These are phyloP conservation scores for Scolopax bukidnonensis DNA, from an alignment of 2,797 vertebrate genomes.

Conservation along the genomic window DNA sequence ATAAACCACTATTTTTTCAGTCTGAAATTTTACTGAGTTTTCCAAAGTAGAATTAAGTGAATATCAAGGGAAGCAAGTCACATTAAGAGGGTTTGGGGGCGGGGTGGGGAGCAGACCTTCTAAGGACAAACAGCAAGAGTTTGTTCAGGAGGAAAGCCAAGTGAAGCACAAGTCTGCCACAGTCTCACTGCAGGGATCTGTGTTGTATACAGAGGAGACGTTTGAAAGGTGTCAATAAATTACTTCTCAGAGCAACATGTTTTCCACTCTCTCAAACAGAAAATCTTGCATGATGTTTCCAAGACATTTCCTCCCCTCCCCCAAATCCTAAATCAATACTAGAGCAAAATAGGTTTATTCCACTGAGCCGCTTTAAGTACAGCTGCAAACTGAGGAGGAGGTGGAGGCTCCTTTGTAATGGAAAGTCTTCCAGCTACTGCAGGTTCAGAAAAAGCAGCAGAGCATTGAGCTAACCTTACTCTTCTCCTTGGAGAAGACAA, in stretches of 20 bases:
- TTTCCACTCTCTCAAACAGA: conserved; percentile 70
- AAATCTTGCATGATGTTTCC: conserved; percentile 68
- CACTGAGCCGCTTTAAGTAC: background rate
- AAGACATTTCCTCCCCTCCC: background rate
- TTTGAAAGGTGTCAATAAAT: conserved; percentile 75
- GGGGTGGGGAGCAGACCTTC: conserved; percentile 57
- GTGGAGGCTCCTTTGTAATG: background rate
- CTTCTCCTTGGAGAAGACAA: background rate
- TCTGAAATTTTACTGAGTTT: conserved; percentile 7
- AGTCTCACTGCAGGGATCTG: conserved; percentile 60
- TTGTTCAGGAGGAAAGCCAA: conserved; percentile 71
- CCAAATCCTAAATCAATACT: conserved; percentile 26
- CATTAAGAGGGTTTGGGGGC: conserved; percentile 35
- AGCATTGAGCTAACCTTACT: background rate
- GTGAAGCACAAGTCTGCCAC: conserved; percentile 61
- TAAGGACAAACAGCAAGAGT: conserved; percentile 64
- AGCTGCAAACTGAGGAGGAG: background rate
- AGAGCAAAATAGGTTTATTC: conserved; percentile 14
- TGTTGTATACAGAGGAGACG: conserved; percentile 70
- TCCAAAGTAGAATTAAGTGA: background rate
- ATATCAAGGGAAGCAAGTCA: conserved; percentile 39
- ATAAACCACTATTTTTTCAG: background rate
- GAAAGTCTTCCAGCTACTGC: background rate
- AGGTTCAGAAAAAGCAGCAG: background rate
- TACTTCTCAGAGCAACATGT: conserved; percentile 63